Evolutionary conservation across 1,140 invertebrate genomes (phyloP).

Genomic region (Calliopsis andreniformis): DNA sequence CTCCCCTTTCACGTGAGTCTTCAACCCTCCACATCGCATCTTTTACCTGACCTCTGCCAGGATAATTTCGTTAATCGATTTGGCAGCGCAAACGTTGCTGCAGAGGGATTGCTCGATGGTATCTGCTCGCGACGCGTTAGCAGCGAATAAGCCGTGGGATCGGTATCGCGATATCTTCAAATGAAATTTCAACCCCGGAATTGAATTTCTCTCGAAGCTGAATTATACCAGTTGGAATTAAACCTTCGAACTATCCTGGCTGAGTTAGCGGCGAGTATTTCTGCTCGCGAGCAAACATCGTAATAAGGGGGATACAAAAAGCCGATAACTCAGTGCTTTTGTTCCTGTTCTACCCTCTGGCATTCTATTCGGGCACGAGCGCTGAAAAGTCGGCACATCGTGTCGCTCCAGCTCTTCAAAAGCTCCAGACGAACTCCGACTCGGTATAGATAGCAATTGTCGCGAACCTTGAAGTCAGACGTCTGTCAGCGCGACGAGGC

Average conservation of each 20-base stretch:
- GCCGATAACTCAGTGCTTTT: not conserved
- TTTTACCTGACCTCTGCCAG: not conserved
- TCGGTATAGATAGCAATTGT: too few species aligned
- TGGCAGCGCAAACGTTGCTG: not conserved
- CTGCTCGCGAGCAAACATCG: not conserved
- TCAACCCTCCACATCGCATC: not conserved
- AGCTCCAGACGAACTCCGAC: too few species aligned
- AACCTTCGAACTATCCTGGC: not conserved
- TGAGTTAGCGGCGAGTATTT: not conserved
- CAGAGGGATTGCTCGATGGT: slow-evolving; percentile 13
- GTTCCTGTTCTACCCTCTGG: too few species aligned
- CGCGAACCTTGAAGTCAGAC: too few species aligned
- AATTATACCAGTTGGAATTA: slow-evolving; percentile 19
- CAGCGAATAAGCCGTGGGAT: not conserved
- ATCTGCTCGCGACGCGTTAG: slow-evolving; percentile 10
- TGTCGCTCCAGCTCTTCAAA: too few species aligned
- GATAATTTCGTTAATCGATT: slow-evolving; percentile 21
- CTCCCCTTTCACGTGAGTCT: slow-evolving; percentile 13
- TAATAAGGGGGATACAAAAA: slow-evolving; percentile 13
- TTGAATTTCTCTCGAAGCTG: slow-evolving; percentile 10
- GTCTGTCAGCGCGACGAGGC: too few species aligned
- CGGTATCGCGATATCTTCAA: slow-evolving; percentile 24
- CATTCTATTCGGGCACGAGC: too few species aligned
- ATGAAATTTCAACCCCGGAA: slow-evolving; percentile 24
- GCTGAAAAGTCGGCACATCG: too few species aligned